Conservation (phyloP, 2,113 vertebrate species). For the Heliornis fulica region DNA sequence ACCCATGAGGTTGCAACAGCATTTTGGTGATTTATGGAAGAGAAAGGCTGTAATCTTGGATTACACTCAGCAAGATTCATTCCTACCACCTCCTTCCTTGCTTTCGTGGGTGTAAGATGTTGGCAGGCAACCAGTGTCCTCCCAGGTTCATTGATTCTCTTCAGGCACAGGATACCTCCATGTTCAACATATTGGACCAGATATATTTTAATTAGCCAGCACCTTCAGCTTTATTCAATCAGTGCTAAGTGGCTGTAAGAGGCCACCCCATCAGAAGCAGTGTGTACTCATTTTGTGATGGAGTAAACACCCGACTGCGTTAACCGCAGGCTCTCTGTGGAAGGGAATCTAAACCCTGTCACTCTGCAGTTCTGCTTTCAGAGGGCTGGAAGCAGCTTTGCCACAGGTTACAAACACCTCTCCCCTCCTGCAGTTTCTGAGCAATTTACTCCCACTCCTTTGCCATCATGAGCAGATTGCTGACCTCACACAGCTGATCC, state of each 20-base stretch:
- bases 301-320: neutral
- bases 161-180: neutral
- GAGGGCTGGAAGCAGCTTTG: neutral
- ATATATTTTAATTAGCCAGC: conserved; percentile 36
- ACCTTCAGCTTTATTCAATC: conserved; percentile 54
- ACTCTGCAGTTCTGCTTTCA: neutral
- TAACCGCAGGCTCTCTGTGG: neutral
- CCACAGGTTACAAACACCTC: neutral
- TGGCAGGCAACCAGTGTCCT: conserved; percentile 10
- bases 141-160: neutral
- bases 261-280: neutral
- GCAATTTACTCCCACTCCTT: neutral
- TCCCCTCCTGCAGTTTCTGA: neutral
- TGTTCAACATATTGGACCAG: neutral
- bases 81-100: neutral
- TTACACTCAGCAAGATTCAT: neutral
- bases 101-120: neutral
- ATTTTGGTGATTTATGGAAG: neutral
- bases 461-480: neutral
- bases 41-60: neutral
- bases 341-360: neutral
- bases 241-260: conserved; percentile 54
- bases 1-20: neutral
- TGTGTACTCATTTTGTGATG: neutral
- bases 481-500: neutral